Evolutionary conservation across 2,113 vertebrate genomes (phyloP).

Genomic region (Serinus canaria): DNA sequence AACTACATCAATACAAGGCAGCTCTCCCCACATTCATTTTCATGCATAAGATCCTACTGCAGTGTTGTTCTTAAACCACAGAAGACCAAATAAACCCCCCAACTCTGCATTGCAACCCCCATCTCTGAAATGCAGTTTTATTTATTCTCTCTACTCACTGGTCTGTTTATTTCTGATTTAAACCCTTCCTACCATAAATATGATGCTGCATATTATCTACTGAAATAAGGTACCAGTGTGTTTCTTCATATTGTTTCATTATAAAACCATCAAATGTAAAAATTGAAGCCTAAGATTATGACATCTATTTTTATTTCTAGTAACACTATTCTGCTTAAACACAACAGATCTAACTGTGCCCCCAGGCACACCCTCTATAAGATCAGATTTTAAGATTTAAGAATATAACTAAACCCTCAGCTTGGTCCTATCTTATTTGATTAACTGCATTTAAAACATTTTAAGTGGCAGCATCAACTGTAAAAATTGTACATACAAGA

Average conservation of each 20-base stretch:
- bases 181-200: not conserved
- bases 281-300: not conserved
- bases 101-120: not conserved
- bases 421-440: not conserved
- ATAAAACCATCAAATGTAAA: not conserved
- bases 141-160: slow-evolving; percentile 36
- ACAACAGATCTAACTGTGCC: not conserved
- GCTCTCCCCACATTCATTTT: slow-evolving; percentile 84
- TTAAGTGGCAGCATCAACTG: not conserved
- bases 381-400: not conserved
- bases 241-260: not conserved
- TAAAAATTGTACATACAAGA: not conserved
- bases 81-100: slow-evolving; percentile 73
- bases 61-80: slow-evolving; percentile 90
- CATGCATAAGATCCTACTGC: slow-evolving; percentile 88
- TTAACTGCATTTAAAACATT: not conserved
- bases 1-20: slow-evolving; percentile 87
- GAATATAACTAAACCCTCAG: not conserved
- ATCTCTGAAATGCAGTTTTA: not conserved
- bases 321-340: not conserved
- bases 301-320: not conserved
- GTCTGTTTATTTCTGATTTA: not conserved
- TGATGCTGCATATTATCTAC: not conserved
- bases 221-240: not conserved
- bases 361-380: not conserved